Evolutionary conservation across 2,797 vertebrate species (phyloP).

Genomic region (Uromys caudimaculatus): DNA sequence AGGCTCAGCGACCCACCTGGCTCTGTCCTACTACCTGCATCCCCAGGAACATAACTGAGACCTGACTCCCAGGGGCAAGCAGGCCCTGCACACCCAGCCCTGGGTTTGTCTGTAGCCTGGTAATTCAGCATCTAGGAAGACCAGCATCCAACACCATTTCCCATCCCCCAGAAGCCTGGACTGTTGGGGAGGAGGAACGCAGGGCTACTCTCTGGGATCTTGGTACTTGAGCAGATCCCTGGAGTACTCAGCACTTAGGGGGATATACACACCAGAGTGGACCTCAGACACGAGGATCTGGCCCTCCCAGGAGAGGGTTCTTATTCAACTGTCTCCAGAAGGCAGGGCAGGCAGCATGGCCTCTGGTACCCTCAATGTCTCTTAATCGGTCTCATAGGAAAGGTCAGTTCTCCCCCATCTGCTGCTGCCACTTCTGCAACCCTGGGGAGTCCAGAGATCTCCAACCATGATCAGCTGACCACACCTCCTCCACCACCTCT

Average conservation of each 20-base stretch:
- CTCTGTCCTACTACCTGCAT: neutral
- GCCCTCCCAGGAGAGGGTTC: neutral
- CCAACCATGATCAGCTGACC: neutral
- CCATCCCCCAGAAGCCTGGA: neutral
- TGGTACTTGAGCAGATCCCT: neutral
- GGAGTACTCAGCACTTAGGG: neutral
- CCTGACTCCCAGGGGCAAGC: neutral
- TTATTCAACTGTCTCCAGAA: neutral
- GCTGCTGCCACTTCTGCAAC: slow-evolving; percentile 2
- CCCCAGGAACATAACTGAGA: neutral
- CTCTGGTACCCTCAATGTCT: neutral
- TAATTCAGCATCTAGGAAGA: neutral
- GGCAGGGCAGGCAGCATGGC: neutral
- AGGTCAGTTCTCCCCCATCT: neutral
- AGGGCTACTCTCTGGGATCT: neutral
- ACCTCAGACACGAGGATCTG: neutral
- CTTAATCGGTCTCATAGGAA: neutral
- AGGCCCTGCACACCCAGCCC: neutral
- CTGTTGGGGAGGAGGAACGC: neutral
- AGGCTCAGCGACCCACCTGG: neutral
- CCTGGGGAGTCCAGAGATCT: neutral
- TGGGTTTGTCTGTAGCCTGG: neutral
- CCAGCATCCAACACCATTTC: neutral
- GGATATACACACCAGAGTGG: neutral
- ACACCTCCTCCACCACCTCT: slow-evolving; percentile 46